Evolutionary conservation across 2,797 vertebrate genomes (phyloP).

Genomic region (Sparus aurata): DNA sequence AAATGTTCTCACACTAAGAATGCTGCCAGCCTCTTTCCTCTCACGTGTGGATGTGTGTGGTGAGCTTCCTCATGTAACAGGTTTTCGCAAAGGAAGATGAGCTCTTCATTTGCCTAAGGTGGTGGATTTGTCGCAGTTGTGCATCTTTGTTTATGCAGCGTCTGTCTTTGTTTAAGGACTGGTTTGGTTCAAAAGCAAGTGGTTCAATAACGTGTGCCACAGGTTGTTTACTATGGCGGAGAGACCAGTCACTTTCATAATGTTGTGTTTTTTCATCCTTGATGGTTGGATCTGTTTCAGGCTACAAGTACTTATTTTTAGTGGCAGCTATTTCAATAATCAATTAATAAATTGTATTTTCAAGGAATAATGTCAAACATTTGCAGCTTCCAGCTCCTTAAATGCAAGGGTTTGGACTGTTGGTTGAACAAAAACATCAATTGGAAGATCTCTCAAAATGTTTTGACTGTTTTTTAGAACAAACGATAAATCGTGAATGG

Average conservation of each 20-base stretch:
- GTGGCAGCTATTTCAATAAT: background rate
- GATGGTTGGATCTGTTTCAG: background rate
- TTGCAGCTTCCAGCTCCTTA: too few species aligned
- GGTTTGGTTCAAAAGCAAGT: constrained; percentile 25
- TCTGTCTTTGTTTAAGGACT: constrained; percentile 26
- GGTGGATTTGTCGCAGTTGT: background rate
- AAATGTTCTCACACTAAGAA: constrained; percentile 80
- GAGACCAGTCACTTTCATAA: background rate
- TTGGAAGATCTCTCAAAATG: too few species aligned
- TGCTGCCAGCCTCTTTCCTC: constrained; percentile 73
- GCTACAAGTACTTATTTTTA: background rate
- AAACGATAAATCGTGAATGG: too few species aligned
- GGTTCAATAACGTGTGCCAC: background rate
- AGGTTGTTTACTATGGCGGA: background rate
- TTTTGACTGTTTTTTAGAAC: too few species aligned
- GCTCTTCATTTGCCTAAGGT: constrained; percentile 3
- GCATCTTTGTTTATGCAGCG: constrained; percentile 15
- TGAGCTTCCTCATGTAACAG: constrained; percentile 55
- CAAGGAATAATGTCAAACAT: too few species aligned
- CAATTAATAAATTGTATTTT: too few species aligned
- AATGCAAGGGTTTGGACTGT: too few species aligned
- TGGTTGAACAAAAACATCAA: too few species aligned
- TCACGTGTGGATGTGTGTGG: constrained; percentile 61
- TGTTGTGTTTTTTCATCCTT: background rate
- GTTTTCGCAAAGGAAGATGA: constrained; percentile 52